Conservation (phyloP, 2,797 vertebrate species). For the Spheniscus humboldti region DNA sequence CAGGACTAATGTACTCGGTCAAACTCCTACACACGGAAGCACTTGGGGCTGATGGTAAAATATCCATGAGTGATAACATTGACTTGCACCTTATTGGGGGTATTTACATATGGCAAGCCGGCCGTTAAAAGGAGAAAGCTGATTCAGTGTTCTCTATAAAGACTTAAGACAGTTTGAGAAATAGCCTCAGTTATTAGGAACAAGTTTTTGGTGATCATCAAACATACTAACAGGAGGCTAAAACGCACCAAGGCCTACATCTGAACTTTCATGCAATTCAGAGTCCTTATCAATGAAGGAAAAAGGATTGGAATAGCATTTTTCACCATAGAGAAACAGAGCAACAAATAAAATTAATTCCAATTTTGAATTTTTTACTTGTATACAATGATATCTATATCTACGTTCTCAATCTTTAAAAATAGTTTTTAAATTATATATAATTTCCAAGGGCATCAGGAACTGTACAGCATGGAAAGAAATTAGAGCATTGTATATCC, state of each 20-base stretch:
- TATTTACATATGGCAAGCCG: background rate
- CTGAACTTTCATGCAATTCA: background rate
- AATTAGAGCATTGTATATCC: background rate
- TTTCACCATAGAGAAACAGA: background rate
- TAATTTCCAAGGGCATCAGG: conserved; percentile 8
- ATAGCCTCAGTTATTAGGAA: background rate
- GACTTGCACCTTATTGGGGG: background rate
- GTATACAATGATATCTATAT: background rate
- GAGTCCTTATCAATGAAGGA: background rate
- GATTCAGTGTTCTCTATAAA: background rate
- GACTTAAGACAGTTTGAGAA: background rate
- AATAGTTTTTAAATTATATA: background rate
- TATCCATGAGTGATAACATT: background rate
- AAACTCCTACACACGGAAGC: background rate
- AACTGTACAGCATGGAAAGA: background rate
- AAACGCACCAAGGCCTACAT: background rate
- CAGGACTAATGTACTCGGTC: background rate
- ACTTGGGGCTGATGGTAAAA: background rate
- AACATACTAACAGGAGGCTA: background rate
- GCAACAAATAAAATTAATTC: background rate
- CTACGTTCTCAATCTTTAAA: background rate
- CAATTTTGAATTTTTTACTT: background rate
- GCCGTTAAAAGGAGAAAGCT: background rate
- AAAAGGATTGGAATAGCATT: background rate
- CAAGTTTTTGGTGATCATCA: background rate